A percentile compares a stretch with the other conserved stretches of the same genome.
These are phyloP conservation scores for Bruchidius siliquastri DNA, from an alignment of 2,888 invertebrate genomes.

Conservation along the genomic window DNA sequence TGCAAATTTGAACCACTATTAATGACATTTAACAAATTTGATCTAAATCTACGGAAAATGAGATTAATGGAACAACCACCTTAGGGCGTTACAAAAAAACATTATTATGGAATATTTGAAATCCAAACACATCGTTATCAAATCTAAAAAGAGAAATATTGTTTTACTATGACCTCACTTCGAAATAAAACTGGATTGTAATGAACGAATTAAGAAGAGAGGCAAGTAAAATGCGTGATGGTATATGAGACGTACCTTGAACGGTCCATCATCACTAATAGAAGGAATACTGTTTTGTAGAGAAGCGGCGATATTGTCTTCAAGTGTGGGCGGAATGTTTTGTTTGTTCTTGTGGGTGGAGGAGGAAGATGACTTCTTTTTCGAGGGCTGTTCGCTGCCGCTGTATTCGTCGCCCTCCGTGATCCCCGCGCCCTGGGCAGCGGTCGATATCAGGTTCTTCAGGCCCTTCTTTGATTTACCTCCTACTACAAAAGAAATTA, in stretches of 20 bases:
- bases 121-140: no score
- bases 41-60: no score
- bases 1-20: no score
- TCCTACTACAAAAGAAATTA: conserved; percentile 13
- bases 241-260: conserved; percentile 54
- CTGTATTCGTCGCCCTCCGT: conserved; percentile 56
- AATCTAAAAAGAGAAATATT: no score
- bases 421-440: conserved; percentile 54
- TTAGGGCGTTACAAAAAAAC: no score
- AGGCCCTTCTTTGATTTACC: conserved; percentile 25
- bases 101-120: no score
- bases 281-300: conserved; percentile 43
- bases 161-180: no score
- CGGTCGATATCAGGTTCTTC: conserved; percentile 46
- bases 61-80: no score
- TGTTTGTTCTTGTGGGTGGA: conserved; percentile 28
- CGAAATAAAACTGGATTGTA: no score
- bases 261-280: conserved; percentile 56
- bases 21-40: no score
- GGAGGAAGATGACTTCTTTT: conserved; percentile 21
- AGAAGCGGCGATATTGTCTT: conserved; percentile 51
- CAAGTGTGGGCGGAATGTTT: conserved; percentile 39
- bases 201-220: no score
- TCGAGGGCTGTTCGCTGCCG: conserved; percentile 34
- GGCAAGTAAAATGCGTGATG: no score